phyloP scores from a whole-genome alignment of 1,140 invertebrate species.

The Brachionus paranguensis region DNA sequence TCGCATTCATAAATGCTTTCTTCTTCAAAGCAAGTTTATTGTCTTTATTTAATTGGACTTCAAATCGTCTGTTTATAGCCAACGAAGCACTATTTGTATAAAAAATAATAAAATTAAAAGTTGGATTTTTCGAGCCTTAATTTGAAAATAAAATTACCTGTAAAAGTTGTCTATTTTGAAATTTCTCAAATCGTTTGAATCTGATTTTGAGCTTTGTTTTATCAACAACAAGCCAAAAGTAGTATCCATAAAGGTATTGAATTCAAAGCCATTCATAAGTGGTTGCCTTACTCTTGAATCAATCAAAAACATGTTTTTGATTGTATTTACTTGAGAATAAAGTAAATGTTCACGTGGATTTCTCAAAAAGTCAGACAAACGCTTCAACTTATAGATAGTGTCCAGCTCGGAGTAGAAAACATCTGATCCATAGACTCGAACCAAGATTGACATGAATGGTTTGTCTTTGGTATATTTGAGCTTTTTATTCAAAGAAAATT shows the following conservation, averaged over 20 bases:
- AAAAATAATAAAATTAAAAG: background rate
- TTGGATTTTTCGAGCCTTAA: too few species aligned
- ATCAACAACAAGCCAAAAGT: constrained; percentile 7
- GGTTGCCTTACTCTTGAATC: constrained; percentile 36
- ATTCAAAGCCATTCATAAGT: constrained; percentile 36
- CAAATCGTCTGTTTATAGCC: constrained; percentile 31
- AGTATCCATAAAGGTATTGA: constrained; percentile 18
- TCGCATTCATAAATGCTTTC: constrained; percentile 9
- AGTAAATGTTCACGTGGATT: constrained; percentile 11
- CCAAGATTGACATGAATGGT: constrained; percentile 13
- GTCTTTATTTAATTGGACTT: constrained; percentile 22
- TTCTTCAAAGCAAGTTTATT: constrained; percentile 21
- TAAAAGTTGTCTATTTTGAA: constrained; percentile 25
- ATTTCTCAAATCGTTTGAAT: background rate
- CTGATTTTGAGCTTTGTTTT: constrained; percentile 12
- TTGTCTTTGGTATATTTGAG: constrained; percentile 17
- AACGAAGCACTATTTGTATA: background rate
- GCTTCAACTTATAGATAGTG: background rate
- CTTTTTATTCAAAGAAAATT: background rate
- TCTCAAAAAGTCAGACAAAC: background rate
- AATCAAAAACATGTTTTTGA: constrained; percentile 34
- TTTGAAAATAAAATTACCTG: background rate
- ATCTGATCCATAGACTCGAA: constrained; percentile 38
- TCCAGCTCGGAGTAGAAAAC: constrained; percentile 36
- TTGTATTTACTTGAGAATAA: constrained; percentile 35